Percentiles rank a stretch among this genome's conserved stretches.
phyloP scores from a whole-genome alignment of 2,113 vertebrate species.

The Nothoprocta pentlandii region DNA sequence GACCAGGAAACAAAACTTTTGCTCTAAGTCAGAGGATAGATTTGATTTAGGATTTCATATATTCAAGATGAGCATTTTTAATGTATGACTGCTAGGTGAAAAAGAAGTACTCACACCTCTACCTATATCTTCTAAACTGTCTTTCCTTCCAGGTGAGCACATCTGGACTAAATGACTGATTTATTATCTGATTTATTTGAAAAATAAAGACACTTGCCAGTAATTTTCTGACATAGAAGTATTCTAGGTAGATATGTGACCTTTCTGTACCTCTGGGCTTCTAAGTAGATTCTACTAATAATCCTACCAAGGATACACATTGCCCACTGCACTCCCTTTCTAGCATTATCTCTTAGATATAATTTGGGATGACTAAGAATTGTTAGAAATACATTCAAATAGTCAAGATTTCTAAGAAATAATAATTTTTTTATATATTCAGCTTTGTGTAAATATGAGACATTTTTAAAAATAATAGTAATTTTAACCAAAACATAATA shows the following conservation, averaged over 20 bases:
- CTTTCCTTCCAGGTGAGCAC: background rate
- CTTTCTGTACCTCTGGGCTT: background rate
- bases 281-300: background rate
- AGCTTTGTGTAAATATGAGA: background rate
- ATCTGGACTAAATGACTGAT: background rate
- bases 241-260: background rate
- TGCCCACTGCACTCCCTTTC: rapidly evolving
- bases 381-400: background rate
- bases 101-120: rapidly evolving
- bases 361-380: background rate
- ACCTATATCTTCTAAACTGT: background rate
- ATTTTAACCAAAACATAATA: background rate
- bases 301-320: background rate
- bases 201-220: background rate
- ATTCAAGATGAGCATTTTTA: background rate
- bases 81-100: background rate
- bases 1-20: background rate
- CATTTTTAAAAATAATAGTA: background rate
- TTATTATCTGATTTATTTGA: background rate
- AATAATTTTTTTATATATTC: rapidly evolving
- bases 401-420: background rate
- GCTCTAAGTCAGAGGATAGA: background rate
- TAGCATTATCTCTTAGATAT: background rate
- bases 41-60: background rate
- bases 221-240: background rate